Evolutionary conservation across 2,888 invertebrate genomes (phyloP).

Genomic region (Melanostoma scalare): DNA sequence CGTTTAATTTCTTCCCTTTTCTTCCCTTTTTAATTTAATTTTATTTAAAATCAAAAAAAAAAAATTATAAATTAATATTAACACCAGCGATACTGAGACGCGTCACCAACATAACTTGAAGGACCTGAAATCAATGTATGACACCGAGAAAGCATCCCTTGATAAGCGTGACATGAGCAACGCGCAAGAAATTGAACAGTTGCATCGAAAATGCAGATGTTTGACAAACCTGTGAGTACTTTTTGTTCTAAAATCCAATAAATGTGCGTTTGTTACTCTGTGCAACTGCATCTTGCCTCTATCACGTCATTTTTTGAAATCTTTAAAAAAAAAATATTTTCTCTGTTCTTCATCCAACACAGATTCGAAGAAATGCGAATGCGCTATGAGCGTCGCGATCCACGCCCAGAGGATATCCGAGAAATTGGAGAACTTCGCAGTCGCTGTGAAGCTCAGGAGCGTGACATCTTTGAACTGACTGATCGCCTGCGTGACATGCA

Average conservation of each 20-base stretch:
- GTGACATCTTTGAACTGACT: slow-evolving; percentile 84
- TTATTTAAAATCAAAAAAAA: slow-evolving; percentile 29
- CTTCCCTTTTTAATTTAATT: slow-evolving; percentile 63
- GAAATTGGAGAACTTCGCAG: slow-evolving; percentile 83
- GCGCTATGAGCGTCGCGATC: slow-evolving; percentile 84
- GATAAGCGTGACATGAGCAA: slow-evolving; percentile 83
- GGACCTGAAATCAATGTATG: slow-evolving; percentile 81
- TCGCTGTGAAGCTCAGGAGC: slow-evolving; percentile 84
- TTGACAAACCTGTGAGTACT: slow-evolving; percentile 84
- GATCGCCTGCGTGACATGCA: slow-evolving; percentile 85
- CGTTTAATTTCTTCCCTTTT: slow-evolving; percentile 73
- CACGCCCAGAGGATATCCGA: slow-evolving; percentile 84
- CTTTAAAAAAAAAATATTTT: not conserved
- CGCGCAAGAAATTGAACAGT: slow-evolving; percentile 83
- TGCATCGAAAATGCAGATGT: slow-evolving; percentile 84
- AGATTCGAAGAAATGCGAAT: slow-evolving; percentile 85
- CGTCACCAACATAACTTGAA: slow-evolving; percentile 81
- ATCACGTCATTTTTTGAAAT: not conserved
- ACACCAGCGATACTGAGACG: slow-evolving; percentile 82
- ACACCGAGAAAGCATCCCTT: slow-evolving; percentile 80
- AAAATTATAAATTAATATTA: slow-evolving; percentile 54
- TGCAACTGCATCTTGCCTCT: not conserved
- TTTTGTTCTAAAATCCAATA: slow-evolving; percentile 40
- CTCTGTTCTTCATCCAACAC: not conserved
- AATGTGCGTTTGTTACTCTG: slow-evolving; percentile 31